Evolutionary conservation across 2,797 vertebrate genomes (phyloP), one percentile per base, ranked within the genome.

Genomic region (Columba guinea): DNA sequence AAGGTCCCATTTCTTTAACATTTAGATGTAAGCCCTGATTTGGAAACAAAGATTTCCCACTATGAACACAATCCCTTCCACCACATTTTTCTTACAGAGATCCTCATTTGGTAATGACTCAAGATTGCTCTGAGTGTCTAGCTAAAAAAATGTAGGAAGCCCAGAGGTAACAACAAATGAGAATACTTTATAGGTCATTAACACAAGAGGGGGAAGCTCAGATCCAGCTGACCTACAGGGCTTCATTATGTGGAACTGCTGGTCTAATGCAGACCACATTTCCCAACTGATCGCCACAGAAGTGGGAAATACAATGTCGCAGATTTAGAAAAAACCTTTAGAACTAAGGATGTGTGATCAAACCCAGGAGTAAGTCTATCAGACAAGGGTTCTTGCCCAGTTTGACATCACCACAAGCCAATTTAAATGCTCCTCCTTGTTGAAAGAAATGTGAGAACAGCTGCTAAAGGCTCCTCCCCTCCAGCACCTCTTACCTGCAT

Each of bases 401-500:
- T 51, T 1, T 51, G 53, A n/a, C 18, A 73, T 55, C 30, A 56
- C 49, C 23, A 82, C 37, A 13, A 73, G 13, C n/a, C 30, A 68
- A 49, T 30, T 34, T 37, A 39, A 62, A 76, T 10, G n/a, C 19
- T 83, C 28, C 21, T 41, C 23, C 10, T 52, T 22, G 12, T 82
- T 53, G 41, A 60, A 89, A 68, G 34, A 64, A 84, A 84, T 2
- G 14, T 27, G 64, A 5, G 79, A 71, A 71, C 5, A 51, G 30
- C 39, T 81, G 64, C 58, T 70, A 55, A 62, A 19, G 23, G 6
- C 13, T 18, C 39, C 15, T 62, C 44, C 76, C 7, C 39, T 80
- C 51, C 63, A 49, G 7, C 20, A 18, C 16, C 34, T 83, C 96
- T 96, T 91, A 99, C 99, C 99, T 99, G 99, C 99, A 99, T 99